These are phyloP conservation scores for Anser brachyrhynchus DNA, from an alignment of 2,113 vertebrate species.

Conservation along the genomic window DNA sequence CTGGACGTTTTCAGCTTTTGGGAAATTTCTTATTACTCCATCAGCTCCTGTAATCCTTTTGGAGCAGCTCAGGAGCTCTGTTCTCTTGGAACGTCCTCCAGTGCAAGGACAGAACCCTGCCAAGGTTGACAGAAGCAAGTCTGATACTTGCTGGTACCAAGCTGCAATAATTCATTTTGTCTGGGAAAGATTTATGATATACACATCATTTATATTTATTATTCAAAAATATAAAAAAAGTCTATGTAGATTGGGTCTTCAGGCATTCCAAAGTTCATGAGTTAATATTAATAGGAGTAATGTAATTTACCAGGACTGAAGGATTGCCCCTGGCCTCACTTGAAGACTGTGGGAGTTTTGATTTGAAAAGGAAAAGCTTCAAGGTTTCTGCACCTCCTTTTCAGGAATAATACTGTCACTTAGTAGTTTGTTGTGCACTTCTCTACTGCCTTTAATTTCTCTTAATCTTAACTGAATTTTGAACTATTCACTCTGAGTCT, in stretches of 20 bases:
- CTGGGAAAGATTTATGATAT: not conserved
- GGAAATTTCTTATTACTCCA: not conserved
- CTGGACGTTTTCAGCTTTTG: not conserved
- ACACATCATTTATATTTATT: not conserved
- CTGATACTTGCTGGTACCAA: not conserved
- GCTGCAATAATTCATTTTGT: not conserved
- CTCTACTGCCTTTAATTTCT: not conserved
- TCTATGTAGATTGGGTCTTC: not conserved
- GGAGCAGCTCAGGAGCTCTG: not conserved
- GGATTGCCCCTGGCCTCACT: not conserved
- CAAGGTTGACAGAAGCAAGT: not conserved
- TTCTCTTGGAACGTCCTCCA: not conserved
- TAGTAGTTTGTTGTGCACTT: not conserved
- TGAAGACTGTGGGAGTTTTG: not conserved
- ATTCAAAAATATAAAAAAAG: not conserved
- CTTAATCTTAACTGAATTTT: not conserved
- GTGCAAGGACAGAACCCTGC: not conserved
- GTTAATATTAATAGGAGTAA: not conserved
- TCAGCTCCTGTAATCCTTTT: conserved; percentile 5
- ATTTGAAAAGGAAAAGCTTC: not conserved
- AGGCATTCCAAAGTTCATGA: not conserved
- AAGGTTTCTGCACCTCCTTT: not conserved
- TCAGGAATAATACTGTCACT: not conserved
- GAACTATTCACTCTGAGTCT: not conserved
- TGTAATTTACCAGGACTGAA: not conserved